Conservation (phyloP, 2,113 vertebrate genomes). For the Pluvianellus socialis region DNA sequence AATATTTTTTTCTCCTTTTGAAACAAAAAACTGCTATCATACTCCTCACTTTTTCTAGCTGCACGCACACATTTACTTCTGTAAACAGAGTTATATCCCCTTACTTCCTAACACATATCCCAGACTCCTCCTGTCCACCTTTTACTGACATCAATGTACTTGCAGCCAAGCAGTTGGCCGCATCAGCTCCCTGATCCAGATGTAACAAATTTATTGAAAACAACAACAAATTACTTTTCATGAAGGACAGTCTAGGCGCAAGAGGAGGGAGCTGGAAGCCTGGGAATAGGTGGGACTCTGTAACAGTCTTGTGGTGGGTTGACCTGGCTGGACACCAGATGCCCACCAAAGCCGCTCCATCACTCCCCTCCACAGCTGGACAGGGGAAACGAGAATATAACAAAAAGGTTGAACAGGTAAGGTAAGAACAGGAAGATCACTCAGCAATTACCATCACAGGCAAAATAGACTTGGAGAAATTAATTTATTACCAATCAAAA, state of each 20-base stretch:
- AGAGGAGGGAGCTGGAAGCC: not conserved
- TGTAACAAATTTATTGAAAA: not conserved
- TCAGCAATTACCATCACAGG: not conserved
- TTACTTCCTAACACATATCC: not conserved
- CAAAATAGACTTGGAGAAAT: not conserved
- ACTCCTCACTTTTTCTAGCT: not conserved
- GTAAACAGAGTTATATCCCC: not conserved
- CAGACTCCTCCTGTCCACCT: not conserved
- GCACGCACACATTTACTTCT: not conserved
- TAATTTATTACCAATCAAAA: not conserved
- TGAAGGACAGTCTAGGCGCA: not conserved
- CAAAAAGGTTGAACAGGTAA: accelerated
- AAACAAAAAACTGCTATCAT: not conserved
- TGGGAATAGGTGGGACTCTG: not conserved
- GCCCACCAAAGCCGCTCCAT: not conserved
- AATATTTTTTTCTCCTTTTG: not conserved
- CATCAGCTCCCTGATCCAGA: not conserved
- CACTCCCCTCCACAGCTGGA: not conserved
- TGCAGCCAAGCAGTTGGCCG: not conserved
- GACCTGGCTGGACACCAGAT: not conserved
- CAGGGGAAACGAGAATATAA: not conserved
- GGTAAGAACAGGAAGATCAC: not conserved
- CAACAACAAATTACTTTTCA: not conserved
- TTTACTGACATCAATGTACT: not conserved
- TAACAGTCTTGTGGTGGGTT: not conserved